A percentile compares a stretch with the other conserved stretches of the same genome.
These are phyloP conservation scores for Acleris sparsana DNA, from an alignment of 2,888 invertebrate species.

Conservation along the genomic window DNA sequence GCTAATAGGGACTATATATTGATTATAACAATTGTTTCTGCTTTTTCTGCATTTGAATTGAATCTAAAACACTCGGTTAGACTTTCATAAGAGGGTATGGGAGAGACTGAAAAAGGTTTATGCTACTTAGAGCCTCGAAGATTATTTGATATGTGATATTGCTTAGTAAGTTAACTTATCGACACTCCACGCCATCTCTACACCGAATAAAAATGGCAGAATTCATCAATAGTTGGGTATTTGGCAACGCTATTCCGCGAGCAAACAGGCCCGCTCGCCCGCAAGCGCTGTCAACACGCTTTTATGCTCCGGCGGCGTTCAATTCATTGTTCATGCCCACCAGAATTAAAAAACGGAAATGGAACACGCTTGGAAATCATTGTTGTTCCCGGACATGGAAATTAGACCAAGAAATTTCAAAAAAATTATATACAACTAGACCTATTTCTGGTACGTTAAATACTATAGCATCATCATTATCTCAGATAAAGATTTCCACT, in stretches of 20 bases:
- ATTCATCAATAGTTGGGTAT: constrained; percentile 55
- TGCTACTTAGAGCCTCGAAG: no score
- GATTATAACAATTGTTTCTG: no score
- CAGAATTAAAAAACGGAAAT: constrained; percentile 19
- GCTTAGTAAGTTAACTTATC: constrained; percentile 3
- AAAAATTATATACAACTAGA: neutral
- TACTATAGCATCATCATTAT: no score
- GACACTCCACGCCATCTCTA: constrained; percentile 34
- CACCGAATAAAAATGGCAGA: constrained; percentile 53
- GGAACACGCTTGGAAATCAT: constrained; percentile 12
- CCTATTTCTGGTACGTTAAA: no score
- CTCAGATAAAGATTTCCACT: no score
- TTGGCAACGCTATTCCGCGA: constrained; percentile 56
- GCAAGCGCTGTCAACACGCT: constrained; percentile 53
- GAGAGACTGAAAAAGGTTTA: no score
- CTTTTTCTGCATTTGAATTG: no score
- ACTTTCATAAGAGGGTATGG: no score
- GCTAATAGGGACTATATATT: no score
- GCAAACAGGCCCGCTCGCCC: constrained; percentile 55
- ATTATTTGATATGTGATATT: no score
- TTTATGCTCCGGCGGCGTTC: constrained; percentile 38
- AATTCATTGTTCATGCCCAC: constrained; percentile 36
- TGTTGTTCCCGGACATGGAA: neutral
- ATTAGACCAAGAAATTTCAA: neutral
- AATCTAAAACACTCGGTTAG: no score